phyloP scores from a whole-genome alignment of 2,797 vertebrate genomes.

The Pseudochromis fuscus region DNA sequence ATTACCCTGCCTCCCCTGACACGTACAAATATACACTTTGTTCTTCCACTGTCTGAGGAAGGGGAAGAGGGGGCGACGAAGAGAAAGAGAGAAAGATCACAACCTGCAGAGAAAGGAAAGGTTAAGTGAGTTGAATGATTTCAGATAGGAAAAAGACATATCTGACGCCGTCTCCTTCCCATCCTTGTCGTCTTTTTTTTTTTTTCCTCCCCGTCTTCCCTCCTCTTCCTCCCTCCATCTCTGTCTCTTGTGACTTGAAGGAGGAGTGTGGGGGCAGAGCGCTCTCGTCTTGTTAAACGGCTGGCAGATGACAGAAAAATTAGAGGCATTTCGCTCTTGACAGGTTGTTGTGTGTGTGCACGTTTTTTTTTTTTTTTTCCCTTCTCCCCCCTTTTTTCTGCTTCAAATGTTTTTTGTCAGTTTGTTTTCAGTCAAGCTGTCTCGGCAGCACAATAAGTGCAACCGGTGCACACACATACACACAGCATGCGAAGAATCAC shows the following conservation, averaged over 20 bases:
- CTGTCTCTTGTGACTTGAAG: slow-evolving; percentile 74
- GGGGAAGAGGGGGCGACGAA: slow-evolving; percentile 39
- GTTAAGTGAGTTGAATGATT: slow-evolving; percentile 74
- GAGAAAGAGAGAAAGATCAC: slow-evolving; percentile 63
- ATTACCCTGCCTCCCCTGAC: slow-evolving; percentile 78
- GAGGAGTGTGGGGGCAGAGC: slow-evolving; percentile 83
- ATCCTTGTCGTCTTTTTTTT: no score
- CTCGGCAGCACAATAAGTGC: slow-evolving; percentile 77
- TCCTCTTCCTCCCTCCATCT: slow-evolving; percentile 66
- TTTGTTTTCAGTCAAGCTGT: slow-evolving; percentile 89
- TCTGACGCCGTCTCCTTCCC: slow-evolving; percentile 60
- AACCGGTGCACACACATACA: slow-evolving; percentile 33
- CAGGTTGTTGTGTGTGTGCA: slow-evolving; percentile 84
- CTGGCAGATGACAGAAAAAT: slow-evolving; percentile 91
- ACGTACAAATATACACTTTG: slow-evolving; percentile 77
- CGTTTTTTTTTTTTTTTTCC: slow-evolving; percentile 6
- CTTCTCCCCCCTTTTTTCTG: slow-evolving; percentile 72
- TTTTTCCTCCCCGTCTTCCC: slow-evolving; percentile 50
- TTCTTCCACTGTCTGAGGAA: slow-evolving; percentile 69
- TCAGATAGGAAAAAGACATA: slow-evolving; percentile 70
- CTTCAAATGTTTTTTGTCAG: slow-evolving; percentile 88
- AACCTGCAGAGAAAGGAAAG: slow-evolving; percentile 72
- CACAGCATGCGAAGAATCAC: slow-evolving; percentile 18
- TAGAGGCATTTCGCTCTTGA: slow-evolving; percentile 88
- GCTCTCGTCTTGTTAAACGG: slow-evolving; percentile 86